Evolutionary conservation across 2,888 invertebrate genomes (phyloP).

Genomic region (Drosophila subquinaria): DNA sequence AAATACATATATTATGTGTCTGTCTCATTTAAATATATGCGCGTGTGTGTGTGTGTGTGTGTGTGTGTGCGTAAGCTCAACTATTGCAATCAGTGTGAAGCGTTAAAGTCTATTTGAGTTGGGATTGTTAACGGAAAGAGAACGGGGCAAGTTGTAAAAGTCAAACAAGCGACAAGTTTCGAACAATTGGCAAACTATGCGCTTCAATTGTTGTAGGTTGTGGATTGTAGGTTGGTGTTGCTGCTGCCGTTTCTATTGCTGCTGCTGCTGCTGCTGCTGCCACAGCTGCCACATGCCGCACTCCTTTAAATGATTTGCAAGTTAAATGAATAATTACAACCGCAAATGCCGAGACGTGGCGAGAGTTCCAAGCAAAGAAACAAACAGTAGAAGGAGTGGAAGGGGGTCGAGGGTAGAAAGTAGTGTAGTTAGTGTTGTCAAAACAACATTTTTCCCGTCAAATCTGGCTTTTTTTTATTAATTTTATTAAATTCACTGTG

Average conservation of each 20-base stretch:
- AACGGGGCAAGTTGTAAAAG: conserved; percentile 67
- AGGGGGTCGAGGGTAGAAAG: too few species aligned
- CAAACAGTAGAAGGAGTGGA: not conserved
- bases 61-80: conserved; percentile 39
- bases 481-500: too few species aligned
- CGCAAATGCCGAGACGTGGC: conserved; percentile 57
- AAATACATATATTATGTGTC: conserved; percentile 63
- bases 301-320: conserved; percentile 75
- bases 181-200: conserved; percentile 77
- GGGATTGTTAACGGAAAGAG: conserved; percentile 23
- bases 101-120: conserved; percentile 80
- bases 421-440: not conserved
- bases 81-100: conserved; percentile 78
- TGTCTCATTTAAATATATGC: conserved; percentile 9
- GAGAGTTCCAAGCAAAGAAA: not conserved
- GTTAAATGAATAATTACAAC: conserved; percentile 80
- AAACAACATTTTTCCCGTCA: not conserved
- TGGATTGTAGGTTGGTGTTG: not conserved
- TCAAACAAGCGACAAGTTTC: conserved; percentile 71
- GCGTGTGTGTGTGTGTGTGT: conserved; percentile 13
- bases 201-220: conserved; percentile 70
- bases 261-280: not conserved
- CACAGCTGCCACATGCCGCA: conserved; percentile 15
- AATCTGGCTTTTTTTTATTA: not conserved
- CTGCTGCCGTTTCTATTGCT: not conserved